A percentile compares a stretch with the other conserved stretches of the same genome.
These are phyloP conservation scores for Coreius guichenoti DNA, from an alignment of 2,797 vertebrate genomes.

Conservation along the genomic window DNA sequence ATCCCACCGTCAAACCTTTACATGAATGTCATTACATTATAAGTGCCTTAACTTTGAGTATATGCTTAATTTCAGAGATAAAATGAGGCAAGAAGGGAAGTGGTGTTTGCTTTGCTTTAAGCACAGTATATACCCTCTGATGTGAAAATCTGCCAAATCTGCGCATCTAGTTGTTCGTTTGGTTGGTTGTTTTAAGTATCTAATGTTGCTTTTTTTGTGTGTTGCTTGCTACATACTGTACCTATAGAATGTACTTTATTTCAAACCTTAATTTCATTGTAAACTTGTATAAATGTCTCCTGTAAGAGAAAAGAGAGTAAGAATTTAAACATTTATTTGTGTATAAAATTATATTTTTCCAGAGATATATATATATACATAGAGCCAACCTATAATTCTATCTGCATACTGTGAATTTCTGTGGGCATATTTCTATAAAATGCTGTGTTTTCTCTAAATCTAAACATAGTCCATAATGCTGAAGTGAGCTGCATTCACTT, in stretches of 20 bases:
- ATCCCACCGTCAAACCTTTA: conserved; percentile 66
- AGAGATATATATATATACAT: conserved; percentile 80
- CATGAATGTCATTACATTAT: conserved; percentile 67
- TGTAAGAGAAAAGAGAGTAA: conserved; percentile 91
- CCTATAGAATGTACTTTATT: conserved; percentile 87
- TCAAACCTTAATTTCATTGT: conserved; percentile 67
- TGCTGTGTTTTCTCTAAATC: conserved; percentile 37
- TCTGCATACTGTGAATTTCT: conserved; percentile 93
- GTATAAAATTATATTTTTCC: conserved; percentile 91
- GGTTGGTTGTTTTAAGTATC: conserved; percentile 32
- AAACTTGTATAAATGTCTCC: conserved; percentile 93
- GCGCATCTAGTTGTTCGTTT: conserved; percentile 42
- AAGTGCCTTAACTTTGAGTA: conserved; percentile 54
- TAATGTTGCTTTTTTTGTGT: conserved; percentile 52
- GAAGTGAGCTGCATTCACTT: conserved; percentile 23
- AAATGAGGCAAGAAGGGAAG: conserved; percentile 54
- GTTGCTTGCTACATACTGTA: conserved; percentile 83
- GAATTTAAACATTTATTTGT: conserved; percentile 93
- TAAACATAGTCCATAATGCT: conserved; percentile 37
- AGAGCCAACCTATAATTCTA: conserved; percentile 86
- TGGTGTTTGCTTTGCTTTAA: conserved; percentile 55
- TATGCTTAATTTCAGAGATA: conserved; percentile 41
- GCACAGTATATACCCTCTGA: conserved; percentile 58
- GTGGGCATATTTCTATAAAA: conserved; percentile 47
- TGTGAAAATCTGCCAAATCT: conserved; percentile 59